Base-by-base conservation (phyloP, 1,140 invertebrate genomes). In the Spodoptera litura region DNA sequence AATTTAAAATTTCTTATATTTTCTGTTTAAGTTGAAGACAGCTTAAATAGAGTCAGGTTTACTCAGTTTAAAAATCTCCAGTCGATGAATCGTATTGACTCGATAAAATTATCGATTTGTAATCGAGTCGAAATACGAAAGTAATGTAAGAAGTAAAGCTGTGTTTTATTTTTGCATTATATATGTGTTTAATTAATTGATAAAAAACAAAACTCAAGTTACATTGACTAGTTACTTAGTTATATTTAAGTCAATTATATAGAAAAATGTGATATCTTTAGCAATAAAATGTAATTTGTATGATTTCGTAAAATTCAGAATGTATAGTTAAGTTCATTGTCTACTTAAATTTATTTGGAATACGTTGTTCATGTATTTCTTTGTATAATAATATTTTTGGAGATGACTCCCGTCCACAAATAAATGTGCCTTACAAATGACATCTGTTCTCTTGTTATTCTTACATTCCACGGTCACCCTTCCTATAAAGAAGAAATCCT, bases 331-430 rank as follows among this genome's bases (percentile, higher is more conserved):
- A 44, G 66, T 72, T 68, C 44, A 56, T 13, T 56, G 52, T 55
- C 68, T 56, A 56, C 52, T 71, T 71, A n/a, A 56, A 56, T 13
- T 73, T 61, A 68, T 49, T 73, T 61, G 71, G 35, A 59, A 71
- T 56, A 73, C 44, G 53, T 72, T 8, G 3, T 73, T 51, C n/a
- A 8, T 52, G 15, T 49, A 38, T 73, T 53, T 73, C 64, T 61
- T 56, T 61, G 44, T 53, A 56, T 55, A 71, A 51, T 74, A 78
- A 77, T 61, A 74, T 44, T 58, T 73, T 78, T 78, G 78, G 62
- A 73, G 64, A 76, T 82, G 56, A 74, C 61, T 80, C 84, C 87
- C 83, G 88, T 90, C 87, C 87, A 61, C 78, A 75, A 90, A 87
- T 89, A 89, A 89, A 90, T 79, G 84, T 84, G 82, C 82, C 83